A percentile compares a stretch with the other conserved stretches of the same genome.
phyloP scores from a whole-genome alignment of 1,140 invertebrate species.

The Hycleus phaleratus region DNA sequence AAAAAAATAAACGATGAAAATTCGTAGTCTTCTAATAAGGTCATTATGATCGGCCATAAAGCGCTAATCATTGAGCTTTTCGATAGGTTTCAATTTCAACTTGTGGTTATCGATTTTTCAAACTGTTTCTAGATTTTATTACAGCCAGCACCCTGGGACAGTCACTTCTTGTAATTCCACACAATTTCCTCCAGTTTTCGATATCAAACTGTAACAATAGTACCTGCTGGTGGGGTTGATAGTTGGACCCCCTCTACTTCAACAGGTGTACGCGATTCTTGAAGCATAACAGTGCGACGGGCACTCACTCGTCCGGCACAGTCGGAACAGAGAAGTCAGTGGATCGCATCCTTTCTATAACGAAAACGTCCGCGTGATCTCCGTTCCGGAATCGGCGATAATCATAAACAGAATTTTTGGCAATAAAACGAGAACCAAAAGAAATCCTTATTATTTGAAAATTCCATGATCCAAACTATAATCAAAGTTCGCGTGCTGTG shows the following conservation, averaged over 20 bases:
- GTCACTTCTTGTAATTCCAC: no score
- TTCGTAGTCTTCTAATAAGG: no score
- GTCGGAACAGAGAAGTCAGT: conserved; percentile 37
- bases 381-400: conserved; percentile 4
- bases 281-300: conserved; percentile 40
- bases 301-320: conserved; percentile 42
- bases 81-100: no score
- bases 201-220: conserved; percentile 31
- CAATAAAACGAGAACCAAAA: conserved; percentile 1
- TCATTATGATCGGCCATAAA: no score
- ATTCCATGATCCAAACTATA: background rate
- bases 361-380: conserved; percentile 14
- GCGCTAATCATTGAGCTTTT: no score
- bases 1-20: no score
- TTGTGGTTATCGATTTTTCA: no score
- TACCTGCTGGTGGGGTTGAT: conserved; percentile 37
- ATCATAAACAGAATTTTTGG: background rate
- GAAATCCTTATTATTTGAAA: background rate
- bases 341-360: conserved; percentile 30
- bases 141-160: no score
- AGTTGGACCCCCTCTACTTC: conserved; percentile 32
- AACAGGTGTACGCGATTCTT: conserved; percentile 42
- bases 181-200: conserved; percentile 16
- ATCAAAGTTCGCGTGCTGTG: conserved; percentile 9
- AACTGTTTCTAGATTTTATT: no score